These are phyloP conservation scores for Acronicta leporina DNA, from an alignment of 2,888 invertebrate species.

Conservation along the genomic window DNA sequence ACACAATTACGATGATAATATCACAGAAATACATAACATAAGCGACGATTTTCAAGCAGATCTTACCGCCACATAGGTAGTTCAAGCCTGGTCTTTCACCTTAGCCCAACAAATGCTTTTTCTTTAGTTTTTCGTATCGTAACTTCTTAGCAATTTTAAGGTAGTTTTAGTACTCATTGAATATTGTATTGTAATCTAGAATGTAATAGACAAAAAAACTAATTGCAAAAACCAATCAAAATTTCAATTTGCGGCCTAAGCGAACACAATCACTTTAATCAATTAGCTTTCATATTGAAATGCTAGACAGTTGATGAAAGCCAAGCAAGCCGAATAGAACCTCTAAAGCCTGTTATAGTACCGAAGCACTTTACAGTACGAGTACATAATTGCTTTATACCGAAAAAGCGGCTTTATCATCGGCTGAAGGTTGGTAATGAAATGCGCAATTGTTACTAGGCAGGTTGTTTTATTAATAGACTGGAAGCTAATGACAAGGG, in stretches of 20 bases:
- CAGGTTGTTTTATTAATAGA: slow-evolving; percentile 18
- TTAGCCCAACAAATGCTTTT: no score
- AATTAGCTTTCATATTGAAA: slow-evolving; percentile 10
- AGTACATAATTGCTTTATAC: slow-evolving; percentile 13
- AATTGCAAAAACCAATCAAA: no score
- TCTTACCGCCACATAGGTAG: slow-evolving; percentile 4
- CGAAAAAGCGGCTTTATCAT: slow-evolving; percentile 18
- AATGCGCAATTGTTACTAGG: slow-evolving; percentile 17
- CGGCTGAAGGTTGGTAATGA: slow-evolving; percentile 11
- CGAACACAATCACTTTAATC: neutral
- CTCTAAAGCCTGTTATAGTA: slow-evolving; percentile 7
- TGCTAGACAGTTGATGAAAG: slow-evolving; percentile 11
- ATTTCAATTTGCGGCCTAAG: no score
- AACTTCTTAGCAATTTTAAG: no score
- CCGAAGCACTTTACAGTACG: slow-evolving; percentile 10
- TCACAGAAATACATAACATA: neutral
- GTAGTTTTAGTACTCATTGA: no score
- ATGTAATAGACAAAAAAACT: no score
- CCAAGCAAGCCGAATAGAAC: slow-evolving; percentile 4
- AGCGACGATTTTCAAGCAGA: neutral
- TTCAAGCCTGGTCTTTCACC: neutral
- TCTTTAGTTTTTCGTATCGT: no score
- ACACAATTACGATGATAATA: neutral
- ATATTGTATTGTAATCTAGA: no score
- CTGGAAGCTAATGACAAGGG: slow-evolving; percentile 9